Conservation (phyloP, 2,113 vertebrate genomes). For the Setophaga coronata region DNA sequence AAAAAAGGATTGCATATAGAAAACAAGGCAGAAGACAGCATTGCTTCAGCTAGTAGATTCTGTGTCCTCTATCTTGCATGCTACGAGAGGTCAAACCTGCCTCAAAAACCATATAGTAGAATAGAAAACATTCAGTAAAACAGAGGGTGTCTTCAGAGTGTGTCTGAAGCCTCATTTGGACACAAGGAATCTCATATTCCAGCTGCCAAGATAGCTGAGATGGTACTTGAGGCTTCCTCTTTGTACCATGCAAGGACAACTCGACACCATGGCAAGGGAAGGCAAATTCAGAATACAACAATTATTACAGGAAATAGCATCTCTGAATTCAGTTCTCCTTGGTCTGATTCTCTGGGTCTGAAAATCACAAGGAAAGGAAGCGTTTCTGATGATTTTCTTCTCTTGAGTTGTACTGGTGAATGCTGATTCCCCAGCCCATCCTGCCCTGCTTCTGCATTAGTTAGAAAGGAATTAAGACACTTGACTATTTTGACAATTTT, state of each 20-base stretch:
- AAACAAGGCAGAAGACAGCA: background rate
- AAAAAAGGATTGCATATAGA: background rate
- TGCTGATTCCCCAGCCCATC: background rate
- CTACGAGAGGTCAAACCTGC: background rate
- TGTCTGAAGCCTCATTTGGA: background rate
- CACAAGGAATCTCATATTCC: background rate
- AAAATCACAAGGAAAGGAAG: background rate
- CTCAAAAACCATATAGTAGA: background rate
- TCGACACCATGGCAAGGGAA: background rate
- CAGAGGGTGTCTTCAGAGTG: background rate
- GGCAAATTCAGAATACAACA: background rate
- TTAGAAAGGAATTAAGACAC: background rate
- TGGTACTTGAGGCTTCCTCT: background rate
- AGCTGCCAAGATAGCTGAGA: background rate
- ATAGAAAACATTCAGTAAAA: background rate
- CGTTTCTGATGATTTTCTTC: background rate
- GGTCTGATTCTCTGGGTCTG: background rate
- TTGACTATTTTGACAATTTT: background rate
- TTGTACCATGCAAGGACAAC: background rate
- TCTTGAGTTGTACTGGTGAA: background rate
- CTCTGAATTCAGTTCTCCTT: background rate
- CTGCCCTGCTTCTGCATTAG: background rate
- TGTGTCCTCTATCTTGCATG: background rate
- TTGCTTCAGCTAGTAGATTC: background rate
- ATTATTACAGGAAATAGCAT: background rate